Evolutionary conservation across 2,113 vertebrate genomes (phyloP), one percentile per base, ranked within the genome.

Genomic region (Ifrita kowaldi): DNA sequence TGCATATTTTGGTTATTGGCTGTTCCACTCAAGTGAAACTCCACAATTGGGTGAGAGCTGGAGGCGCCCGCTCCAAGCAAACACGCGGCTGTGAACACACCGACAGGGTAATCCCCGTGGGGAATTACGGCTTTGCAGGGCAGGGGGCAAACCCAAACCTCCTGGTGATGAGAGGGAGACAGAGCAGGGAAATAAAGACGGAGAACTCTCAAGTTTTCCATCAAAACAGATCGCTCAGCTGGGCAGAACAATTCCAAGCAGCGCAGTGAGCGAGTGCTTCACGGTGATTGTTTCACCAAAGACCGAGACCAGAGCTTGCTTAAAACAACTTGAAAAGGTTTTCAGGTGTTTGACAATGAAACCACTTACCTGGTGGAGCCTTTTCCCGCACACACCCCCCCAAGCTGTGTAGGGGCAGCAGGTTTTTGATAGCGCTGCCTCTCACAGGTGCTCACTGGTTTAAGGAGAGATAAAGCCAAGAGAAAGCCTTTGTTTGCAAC

Each of bases 131-230:
- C 70, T 42, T 26, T 49, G 74, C 28, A 52, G 85, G 49, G 56
- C 7, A 2, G n/a, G 46, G 41, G 57, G 55, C 7, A 57, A 74
- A 80, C 9, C 46, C 75, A 75, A 47, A 87, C 81, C 82, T 89
- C 57, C 73, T 6, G 28, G 33, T 24, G 64, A 90, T 67, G 87
- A 87, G 67, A 82, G 73, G 94, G 68, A 95, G 69, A 71, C 80
- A 28, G 76, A 80, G 91, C 68, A 95, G 57, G 62, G 56, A 92
- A 97, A 97, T 89, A 80, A 95, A 95, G 89, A 95, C 14, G 0
- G 82, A 91, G 89, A 81, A 64, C 49, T 59, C 55, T n/a, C 10
- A 20, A 87, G 89, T 53, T 91, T 88, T 59, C 63, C 87, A 82
- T 67, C 71, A 76, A 67, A 90, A 82, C 89, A 27, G 53, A 59